Conservation (phyloP, 2,888 invertebrate species). For the Lepas anatifera region DNA sequence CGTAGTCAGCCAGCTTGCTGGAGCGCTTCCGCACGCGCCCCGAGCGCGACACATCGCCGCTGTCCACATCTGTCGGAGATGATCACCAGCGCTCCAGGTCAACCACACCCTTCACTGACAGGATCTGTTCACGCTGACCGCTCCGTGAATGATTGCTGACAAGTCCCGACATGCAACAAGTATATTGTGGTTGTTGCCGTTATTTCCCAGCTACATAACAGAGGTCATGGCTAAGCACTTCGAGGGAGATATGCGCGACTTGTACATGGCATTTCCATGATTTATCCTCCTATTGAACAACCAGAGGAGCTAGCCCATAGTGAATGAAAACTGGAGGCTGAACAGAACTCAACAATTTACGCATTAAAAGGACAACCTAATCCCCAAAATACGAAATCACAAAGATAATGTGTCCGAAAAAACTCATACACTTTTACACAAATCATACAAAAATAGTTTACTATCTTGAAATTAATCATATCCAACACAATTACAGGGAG, state of each 20-base stretch:
- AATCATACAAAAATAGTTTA: neutral
- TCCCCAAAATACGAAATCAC: neutral
- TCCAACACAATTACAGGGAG: no score
- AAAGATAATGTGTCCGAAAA: neutral
- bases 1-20: conserved; percentile 85
- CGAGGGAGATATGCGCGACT: no score
- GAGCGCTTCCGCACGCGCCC: conserved; percentile 88
- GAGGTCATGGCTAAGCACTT: neutral
- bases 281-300: no score
- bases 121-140: no score
- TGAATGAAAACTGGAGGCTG: no score
- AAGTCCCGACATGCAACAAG: neutral
- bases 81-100: neutral
- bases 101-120: no score
- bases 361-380: neutral
- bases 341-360: neutral
- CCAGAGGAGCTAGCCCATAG: neutral
- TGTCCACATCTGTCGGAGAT: neutral
- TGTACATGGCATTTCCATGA: no score
- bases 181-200: neutral
- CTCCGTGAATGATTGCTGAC: neutral
- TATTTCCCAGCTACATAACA: neutral
- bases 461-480: no score
- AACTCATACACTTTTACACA: neutral
- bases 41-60: conserved; percentile 49